These are phyloP conservation scores for Sinocyclocheilus anshuiensis DNA, from an alignment of 2,113 vertebrate species.

Conservation along the genomic window DNA sequence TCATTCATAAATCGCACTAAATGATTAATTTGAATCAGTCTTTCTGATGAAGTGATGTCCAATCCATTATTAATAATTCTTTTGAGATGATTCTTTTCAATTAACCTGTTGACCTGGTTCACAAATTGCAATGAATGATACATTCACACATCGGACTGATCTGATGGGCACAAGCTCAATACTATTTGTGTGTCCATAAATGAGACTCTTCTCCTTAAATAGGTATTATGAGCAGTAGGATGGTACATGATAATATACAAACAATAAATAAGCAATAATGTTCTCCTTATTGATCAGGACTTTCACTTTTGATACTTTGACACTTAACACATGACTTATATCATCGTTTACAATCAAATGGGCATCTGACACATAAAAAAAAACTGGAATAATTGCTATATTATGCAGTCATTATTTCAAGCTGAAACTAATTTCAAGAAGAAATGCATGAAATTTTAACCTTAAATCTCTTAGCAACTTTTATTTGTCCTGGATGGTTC, in stretches of 20 bases:
- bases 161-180: background rate
- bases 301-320: too few species aligned
- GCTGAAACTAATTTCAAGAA: background rate
- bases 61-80: background rate
- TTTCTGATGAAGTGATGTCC: background rate
- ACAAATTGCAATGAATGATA: background rate
- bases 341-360: too few species aligned
- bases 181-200: background rate
- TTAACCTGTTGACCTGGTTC: background rate
- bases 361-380: too few species aligned
- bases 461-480: constrained; percentile 36
- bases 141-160: background rate
- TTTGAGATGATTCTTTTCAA: background rate
- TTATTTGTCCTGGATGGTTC: constrained; percentile 18
- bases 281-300: background rate
- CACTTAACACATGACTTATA: too few species aligned
- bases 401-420: background rate
- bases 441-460: constrained; percentile 2
- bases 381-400: background rate
- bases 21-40: background rate
- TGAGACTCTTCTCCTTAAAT: background rate
- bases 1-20: background rate
- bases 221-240: background rate
- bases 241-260: background rate
- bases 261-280: background rate